These are phyloP conservation scores for Plodia interpunctella DNA, from an alignment of 1,140 invertebrate genomes.

Conservation along the genomic window DNA sequence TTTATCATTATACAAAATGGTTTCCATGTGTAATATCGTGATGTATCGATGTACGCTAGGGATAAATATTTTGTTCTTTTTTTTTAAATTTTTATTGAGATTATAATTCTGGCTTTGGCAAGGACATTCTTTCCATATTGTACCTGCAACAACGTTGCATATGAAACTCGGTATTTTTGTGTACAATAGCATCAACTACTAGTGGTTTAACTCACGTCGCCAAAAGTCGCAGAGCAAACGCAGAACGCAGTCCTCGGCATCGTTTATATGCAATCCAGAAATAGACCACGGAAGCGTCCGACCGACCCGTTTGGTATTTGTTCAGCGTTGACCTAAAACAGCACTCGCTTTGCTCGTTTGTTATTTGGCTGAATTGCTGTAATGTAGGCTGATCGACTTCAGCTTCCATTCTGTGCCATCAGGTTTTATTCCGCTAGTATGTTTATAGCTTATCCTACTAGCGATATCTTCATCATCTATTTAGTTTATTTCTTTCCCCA, in stretches of 20 bases:
- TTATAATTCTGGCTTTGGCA: too few species aligned
- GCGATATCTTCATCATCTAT: too few species aligned
- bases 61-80: too few species aligned
- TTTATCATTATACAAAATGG: conserved; percentile 4
- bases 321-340: conserved; percentile 77
- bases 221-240: conserved; percentile 40
- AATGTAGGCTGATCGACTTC: conserved; percentile 8
- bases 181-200: not conserved
- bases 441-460: too few species aligned
- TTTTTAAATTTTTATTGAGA: too few species aligned
- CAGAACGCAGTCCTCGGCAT: conserved; percentile 31
- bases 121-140: not conserved
- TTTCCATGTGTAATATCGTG: conserved; percentile 11
- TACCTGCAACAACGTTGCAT: not conserved
- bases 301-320: conserved; percentile 76
- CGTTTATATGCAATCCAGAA: conserved; percentile 68
- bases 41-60: not conserved
- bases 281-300: conserved; percentile 72
- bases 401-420: not conserved
- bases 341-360: conserved; percentile 71
- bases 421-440: not conserved
- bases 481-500: too few species aligned
- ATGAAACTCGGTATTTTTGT: too few species aligned
- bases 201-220: conserved; percentile 26
- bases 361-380: conserved; percentile 49